Evolutionary conservation across 2,888 invertebrate genomes (phyloP).

Genomic region (Mactromeris polynyma): DNA sequence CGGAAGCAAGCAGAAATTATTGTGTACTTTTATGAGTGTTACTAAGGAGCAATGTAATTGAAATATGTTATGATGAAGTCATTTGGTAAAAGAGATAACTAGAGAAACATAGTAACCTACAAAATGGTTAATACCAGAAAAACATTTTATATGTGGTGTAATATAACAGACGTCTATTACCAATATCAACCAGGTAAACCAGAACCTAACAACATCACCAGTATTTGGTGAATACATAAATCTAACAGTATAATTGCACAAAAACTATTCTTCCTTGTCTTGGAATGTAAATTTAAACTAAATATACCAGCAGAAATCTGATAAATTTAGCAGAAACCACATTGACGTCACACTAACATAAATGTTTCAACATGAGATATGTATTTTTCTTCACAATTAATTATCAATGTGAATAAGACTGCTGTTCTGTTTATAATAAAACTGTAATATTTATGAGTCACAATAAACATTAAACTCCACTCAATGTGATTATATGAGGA

Average conservation of each 20-base stretch:
- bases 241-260: neutral
- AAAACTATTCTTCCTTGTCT: neutral
- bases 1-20: neutral
- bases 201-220: neutral
- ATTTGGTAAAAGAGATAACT: no score
- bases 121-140: no score
- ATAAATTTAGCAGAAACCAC: neutral
- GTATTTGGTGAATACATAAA: neutral
- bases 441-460: neutral
- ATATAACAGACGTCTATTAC: no score
- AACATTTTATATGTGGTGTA: no score
- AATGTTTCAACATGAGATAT: neutral
- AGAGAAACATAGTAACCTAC: no score
- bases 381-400: neutral
- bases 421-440: neutral
- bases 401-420: neutral
- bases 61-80: no score
- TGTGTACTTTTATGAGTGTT: neutral
- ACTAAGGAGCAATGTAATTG: no score
- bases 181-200: neutral
- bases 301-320: neutral
- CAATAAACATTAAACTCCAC: neutral
- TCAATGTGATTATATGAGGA: neutral
- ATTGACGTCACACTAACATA: neutral
- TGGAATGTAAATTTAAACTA: neutral